Conservation (phyloP, 2,797 vertebrate genomes). For the Sebastes taczanowskii region DNA sequence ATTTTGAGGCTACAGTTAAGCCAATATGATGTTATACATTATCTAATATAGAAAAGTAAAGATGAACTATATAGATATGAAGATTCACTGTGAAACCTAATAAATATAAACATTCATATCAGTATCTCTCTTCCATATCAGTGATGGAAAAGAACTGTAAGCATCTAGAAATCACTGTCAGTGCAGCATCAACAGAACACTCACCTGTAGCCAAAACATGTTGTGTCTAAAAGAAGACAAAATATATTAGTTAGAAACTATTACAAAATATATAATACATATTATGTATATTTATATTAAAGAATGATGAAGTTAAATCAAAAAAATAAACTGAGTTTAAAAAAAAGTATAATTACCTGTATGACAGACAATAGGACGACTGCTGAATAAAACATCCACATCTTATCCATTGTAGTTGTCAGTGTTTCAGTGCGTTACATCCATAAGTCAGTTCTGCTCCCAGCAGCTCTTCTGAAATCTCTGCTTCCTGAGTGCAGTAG, state of each 20-base stretch:
- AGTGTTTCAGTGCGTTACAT: conserved; percentile 46
- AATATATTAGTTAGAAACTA: background rate
- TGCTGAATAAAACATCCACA: conserved; percentile 62
- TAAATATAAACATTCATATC: background rate
- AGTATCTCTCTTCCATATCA: background rate
- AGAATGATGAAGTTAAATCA: background rate
- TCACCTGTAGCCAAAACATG: conserved; percentile 63
- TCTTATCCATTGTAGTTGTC: conserved; percentile 58
- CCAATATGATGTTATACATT: background rate
- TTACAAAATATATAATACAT: background rate
- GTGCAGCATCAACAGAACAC: conserved; percentile 3
- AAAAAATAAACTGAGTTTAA: background rate
- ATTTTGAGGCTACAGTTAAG: background rate
- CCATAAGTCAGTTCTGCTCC: conserved; percentile 25
- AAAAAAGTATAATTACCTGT: conserved; percentile 70
- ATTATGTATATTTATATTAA: no score
- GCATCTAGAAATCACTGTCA: background rate
- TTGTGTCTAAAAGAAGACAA: conserved; percentile 58
- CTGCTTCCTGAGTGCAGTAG: conserved; percentile 43
- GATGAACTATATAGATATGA: background rate
- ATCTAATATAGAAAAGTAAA: background rate
- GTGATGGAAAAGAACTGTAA: background rate
- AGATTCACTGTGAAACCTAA: background rate
- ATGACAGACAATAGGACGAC: conserved; percentile 66
- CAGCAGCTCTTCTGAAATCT: conserved; percentile 65